Evolutionary conservation across 2,888 invertebrate species (phyloP).

Genomic region (Aporophyla lueneburgensis): DNA sequence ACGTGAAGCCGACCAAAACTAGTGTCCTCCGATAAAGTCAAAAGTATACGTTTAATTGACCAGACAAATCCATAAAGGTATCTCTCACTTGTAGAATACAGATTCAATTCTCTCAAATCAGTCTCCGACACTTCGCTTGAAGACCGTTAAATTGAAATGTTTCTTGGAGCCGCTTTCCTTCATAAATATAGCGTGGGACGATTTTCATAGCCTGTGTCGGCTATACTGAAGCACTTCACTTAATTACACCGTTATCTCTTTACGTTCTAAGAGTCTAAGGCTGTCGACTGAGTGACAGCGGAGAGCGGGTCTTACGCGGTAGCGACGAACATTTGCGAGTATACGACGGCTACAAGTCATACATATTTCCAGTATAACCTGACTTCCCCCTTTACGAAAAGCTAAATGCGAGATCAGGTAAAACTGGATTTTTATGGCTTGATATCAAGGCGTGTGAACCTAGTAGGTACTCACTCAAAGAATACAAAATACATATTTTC

Average conservation of each 20-base stretch:
- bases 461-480: too few relatives aligned
- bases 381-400: too few relatives aligned
- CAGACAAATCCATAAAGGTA: neutral
- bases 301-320: neutral
- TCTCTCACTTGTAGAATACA: neutral
- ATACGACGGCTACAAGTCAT: neutral
- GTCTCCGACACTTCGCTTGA: neutral
- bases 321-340: neutral
- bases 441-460: too few relatives aligned
- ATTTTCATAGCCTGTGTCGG: constrained; percentile 36
- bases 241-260: constrained; percentile 51
- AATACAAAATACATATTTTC: neutral
- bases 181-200: constrained; percentile 24
- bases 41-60: neutral
- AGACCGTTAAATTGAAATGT: constrained; percentile 7
- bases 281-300: neutral
- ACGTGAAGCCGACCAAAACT: neutral
- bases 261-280: constrained; percentile 21
- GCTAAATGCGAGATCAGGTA: too few relatives aligned
- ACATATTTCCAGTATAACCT: too few relatives aligned
- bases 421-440: too few relatives aligned
- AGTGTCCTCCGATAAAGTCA: neutral
- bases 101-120: neutral
- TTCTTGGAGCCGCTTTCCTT: constrained; percentile 1
- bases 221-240: constrained; percentile 32